A percentile compares a stretch with the other conserved stretches of the same genome.
Evolutionary conservation across 2,797 vertebrate genomes (phyloP).

Genomic region (Cynopterus sphinx): DNA sequence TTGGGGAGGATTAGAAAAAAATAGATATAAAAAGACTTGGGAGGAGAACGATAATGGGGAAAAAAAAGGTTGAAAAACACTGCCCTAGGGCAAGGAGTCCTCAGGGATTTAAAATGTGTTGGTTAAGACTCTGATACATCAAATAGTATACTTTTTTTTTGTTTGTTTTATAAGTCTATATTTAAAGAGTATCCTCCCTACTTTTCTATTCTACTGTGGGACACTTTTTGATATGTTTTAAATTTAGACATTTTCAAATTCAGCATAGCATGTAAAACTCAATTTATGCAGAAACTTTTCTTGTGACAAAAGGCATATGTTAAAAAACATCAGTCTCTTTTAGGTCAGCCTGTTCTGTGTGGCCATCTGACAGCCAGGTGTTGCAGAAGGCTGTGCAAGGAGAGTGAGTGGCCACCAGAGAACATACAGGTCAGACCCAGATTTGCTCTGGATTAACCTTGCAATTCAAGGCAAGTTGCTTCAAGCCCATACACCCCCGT

Average conservation of each 20-base stretch:
- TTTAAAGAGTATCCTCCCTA: not conserved
- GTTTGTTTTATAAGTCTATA: not conserved
- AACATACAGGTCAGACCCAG: not conserved
- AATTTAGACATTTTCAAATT: slow-evolving; percentile 14
- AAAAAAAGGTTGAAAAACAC: not conserved
- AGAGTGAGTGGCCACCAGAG: not conserved
- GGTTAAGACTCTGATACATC: not conserved
- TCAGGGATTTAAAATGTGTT: not conserved
- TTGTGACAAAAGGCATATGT: not conserved
- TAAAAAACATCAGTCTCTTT: not conserved
- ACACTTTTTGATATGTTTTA: not conserved
- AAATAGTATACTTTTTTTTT: not conserved
- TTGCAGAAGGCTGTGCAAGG: not conserved
- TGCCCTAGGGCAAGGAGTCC: not conserved
- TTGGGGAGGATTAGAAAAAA: not conserved
- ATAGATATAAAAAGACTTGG: not conserved
- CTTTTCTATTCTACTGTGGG: not conserved
- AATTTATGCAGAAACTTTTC: not conserved
- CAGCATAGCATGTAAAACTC: not conserved
- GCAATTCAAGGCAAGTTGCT: not conserved
- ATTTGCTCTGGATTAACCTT: not conserved
- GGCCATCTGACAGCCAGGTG: not conserved
- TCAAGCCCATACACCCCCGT: not conserved
- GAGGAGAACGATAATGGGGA: not conserved
- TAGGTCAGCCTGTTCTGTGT: not conserved